Conservation (phyloP, 1,140 invertebrate species). For the Lepidotrigona ventralis region DNA sequence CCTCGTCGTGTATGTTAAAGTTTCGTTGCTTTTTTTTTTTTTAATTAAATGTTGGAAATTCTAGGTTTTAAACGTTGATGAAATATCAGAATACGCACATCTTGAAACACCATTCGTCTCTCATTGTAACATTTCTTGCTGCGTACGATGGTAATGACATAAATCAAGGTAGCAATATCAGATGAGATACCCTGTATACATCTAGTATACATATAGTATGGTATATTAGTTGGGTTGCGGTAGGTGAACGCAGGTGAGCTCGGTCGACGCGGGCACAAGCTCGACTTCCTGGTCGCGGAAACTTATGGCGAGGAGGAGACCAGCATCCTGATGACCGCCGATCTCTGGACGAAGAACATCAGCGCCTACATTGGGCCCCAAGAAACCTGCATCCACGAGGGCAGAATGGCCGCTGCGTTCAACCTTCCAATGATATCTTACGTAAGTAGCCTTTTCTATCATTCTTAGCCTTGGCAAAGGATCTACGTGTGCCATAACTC, state of each 20-base stretch:
- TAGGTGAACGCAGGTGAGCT: constrained; percentile 82
- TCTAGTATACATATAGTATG: too few species aligned
- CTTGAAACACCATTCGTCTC: too few species aligned
- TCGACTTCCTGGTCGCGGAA: constrained; percentile 93
- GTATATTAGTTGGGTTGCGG: background rate
- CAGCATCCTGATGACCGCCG: constrained; percentile 92
- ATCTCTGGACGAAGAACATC: constrained; percentile 92
- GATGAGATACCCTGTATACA: too few species aligned
- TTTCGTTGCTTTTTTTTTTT: too few species aligned
- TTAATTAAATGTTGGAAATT: too few species aligned
- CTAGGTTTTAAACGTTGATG: too few species aligned
- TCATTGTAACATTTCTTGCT: too few species aligned
- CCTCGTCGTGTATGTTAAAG: too few species aligned
- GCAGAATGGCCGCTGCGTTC: constrained; percentile 95
- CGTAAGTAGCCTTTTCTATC: constrained; percentile 80
- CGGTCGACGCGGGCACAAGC: constrained; percentile 83
- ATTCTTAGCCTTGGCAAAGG: background rate
- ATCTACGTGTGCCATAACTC: background rate
- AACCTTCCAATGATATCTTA: constrained; percentile 94
- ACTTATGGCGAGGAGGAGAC: constrained; percentile 94
- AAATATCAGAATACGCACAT: too few species aligned
- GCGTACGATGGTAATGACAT: too few species aligned
- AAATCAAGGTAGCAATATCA: too few species aligned
- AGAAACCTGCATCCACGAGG: constrained; percentile 97
- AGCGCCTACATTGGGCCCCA: constrained; percentile 96